Base-by-base conservation (phyloP, 2,113 vertebrate genomes). In the Colinus virginianus region DNA sequence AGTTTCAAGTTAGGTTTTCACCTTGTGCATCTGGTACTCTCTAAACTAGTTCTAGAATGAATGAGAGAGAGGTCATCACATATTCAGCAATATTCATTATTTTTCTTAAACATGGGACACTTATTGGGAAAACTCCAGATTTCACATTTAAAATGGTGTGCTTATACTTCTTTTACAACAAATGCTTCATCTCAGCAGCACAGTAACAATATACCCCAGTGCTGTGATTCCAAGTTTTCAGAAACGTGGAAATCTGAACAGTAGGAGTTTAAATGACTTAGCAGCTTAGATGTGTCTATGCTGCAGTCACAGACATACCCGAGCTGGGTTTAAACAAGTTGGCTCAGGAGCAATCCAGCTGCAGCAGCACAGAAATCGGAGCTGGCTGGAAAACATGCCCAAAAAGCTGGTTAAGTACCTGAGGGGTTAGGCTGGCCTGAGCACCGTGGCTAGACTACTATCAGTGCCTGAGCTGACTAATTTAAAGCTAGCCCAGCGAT, bases 301-400 rank as follows among this genome's bases (percentile, higher is more conserved):
- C 45, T 87, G 43, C 64, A 70, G 71, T 94, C 64, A 67, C 13
- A 42, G 56, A 74, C 76, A 51, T 93, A 91, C 67, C 71, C 90
- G 84, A 92, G 46, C 79, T 91, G 51, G 22, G 83, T 90, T 93
- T 83, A 78, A 88, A 83, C 53, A 53, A 61, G 36, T 66, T 42
- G 32, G 0, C 34, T 83, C 26, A 10, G 69, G 15, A 88, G 42
- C 42, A 80, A 10, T 85, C 76, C 71, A 69, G 25, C 68, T 87
- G 42, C 77, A 56, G 55, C 43, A 56, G 42, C 3, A 2, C 62
- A 49, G 90, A 66, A 48, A 32, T 63, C 1, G 0, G 21, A 81
- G 63, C 36, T 8, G 34, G 56, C 46, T 88, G 76, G 79, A 96
- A 93, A 88, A 86, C 61, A 11, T 90, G 38, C 69, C 80, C 66